Base-by-base conservation (phyloP, 2,797 vertebrate species). In the Rhinatrema bivittatum region DNA sequence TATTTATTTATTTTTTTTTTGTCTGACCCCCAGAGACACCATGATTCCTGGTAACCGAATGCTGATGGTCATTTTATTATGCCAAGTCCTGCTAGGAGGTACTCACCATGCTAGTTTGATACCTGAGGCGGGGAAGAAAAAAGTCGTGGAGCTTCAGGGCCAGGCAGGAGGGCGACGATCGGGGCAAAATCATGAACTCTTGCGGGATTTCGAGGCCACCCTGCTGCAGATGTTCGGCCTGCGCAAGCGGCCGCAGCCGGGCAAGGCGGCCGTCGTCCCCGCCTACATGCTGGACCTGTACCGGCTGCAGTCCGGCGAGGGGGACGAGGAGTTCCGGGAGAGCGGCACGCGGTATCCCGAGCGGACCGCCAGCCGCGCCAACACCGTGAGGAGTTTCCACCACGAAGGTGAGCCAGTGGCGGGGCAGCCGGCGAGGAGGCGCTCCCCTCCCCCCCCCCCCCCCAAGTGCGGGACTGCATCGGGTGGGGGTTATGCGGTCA, bases 21-120 rank as follows among this genome's bases (percentile, higher is more conserved):
- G 9, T 56, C 28, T 56, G 59, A 44, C 60, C 78, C 64, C 55
- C 84, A 99, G 95, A 98, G 91, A 96, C 94, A 98, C 91, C 94
- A 98, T 98, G 94, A 96, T 94, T 93, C 91, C 91, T 94, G 94
- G 94, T 99, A 99, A 90, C 91, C 94, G 91, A 92, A 93, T 97
- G 94, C 95, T 97, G 94, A 98, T 98, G 94, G 94, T 99, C 86
- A 88, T 97, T 87, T 90, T 99, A 91, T 87, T 99, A 89, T 96
- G 93, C 92, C 94, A 94, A 93, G 89, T 94, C 87, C 89, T 98
- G 86, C 90, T 97, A 81, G 92, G 94, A 89, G 94, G 94, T 79
- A 86, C 87, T 67, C 89, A 84, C 88, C 91, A 92, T 89, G 94
- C 94, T 86, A 96, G 91, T 90, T 83, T 96, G 82, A 95, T 96